phyloP scores from a whole-genome alignment of 2,797 vertebrate genomes.

The Aldrovandia affinis region DNA sequence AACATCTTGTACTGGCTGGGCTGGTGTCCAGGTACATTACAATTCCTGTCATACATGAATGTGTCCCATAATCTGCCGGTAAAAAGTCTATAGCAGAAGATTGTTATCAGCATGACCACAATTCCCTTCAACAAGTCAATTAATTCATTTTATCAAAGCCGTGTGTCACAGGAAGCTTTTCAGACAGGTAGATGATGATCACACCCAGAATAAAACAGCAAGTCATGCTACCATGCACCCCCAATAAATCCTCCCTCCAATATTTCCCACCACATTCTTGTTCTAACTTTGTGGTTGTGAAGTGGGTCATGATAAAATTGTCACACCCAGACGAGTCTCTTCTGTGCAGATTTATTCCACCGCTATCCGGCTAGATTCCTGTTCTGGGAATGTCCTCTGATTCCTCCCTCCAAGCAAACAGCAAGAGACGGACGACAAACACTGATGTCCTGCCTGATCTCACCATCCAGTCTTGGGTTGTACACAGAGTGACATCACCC shows the following conservation, averaged over 20 bases:
- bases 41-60: too few species aligned
- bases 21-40: too few species aligned
- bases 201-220: neutral
- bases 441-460: slow-evolving; percentile 52
- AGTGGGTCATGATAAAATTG: slow-evolving; percentile 64
- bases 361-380: slow-evolving; percentile 74
- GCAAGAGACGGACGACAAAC: slow-evolving; percentile 58
- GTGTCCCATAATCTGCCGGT: neutral
- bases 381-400: slow-evolving; percentile 58
- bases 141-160: neutral
- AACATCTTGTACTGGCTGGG: too few species aligned
- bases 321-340: slow-evolving; percentile 65
- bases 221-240: neutral
- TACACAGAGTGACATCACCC: slow-evolving; percentile 54
- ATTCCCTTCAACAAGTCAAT: neutral
- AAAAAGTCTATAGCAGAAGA: neutral
- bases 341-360: slow-evolving; percentile 52
- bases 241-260: too few species aligned
- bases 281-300: neutral
- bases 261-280: slow-evolving; percentile 51
- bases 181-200: neutral
- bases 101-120: neutral
- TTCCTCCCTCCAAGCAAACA: slow-evolving; percentile 63
- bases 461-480: slow-evolving; percentile 41
- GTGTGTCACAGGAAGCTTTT: neutral